Evolutionary conservation across 2,797 vertebrate species (phyloP), one percentile per base, ranked within the genome.

Genomic region (Paramormyrops hopkinsi): DNA sequence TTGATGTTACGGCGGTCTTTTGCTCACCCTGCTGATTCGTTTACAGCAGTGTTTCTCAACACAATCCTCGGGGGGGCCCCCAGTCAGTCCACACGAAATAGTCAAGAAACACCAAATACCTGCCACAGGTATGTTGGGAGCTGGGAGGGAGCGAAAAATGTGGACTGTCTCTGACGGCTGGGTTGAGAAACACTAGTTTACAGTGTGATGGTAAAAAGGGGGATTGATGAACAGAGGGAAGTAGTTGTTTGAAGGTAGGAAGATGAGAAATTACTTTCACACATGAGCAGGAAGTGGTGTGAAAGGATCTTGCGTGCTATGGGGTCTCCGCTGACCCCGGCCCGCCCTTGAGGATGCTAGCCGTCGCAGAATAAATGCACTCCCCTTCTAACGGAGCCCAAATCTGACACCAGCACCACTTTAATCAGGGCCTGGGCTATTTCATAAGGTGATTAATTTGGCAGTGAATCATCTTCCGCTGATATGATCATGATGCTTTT

Each of bases 401-500:
- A 50, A 89, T 93, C 91, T 90, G 92, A 95, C 93, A 95, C 94
- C 93, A 94, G 89, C 91, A 90, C 89, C 90, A 90, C 65, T 91
- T 87, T 92, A 79, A 79, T 91, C 91, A 92, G 94, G 94, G 90
- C 86, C 73, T 44, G 73, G 33, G 37, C 37, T 79, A 44, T 59
- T 88, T 93, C 90, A 92, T 91, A 90, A 91, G 91, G 90, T 93
- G 94, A 94, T 95, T 95, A 94, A 94, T 92, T 93, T 88, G 4
- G 86, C 90, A 79, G 94, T 94, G 93, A 93, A 95, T 95, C 94
- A 93, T 90, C 90, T 91, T 46, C 22, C 92, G 94, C 93, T 93
- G 95, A 93, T 90, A 8, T 90, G 91, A 84, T 93, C 86, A 29
- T 84, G 69, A 88, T 84, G 19, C 17, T 41, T 53, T 86, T 82